Conservation (phyloP, 2,113 vertebrate genomes). For the Calidris pygmaea region DNA sequence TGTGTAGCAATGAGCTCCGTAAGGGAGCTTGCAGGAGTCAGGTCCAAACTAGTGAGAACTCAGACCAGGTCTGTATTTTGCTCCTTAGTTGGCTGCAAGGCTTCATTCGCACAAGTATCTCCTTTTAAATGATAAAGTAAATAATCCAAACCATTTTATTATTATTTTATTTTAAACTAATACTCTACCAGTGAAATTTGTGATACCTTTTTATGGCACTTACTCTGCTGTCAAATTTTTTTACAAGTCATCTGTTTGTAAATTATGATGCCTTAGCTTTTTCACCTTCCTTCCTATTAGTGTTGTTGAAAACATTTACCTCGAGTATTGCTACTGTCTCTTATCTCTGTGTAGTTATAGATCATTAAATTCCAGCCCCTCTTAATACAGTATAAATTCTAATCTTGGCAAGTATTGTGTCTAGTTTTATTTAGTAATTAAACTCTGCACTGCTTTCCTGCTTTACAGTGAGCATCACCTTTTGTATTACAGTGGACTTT, state of each 20-base stretch:
- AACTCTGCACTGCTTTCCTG: not conserved
- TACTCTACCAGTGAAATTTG: not conserved
- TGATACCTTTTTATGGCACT: not conserved
- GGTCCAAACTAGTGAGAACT: not conserved
- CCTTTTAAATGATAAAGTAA: not conserved
- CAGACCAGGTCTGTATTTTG: not conserved
- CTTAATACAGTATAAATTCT: not conserved
- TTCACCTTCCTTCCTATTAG: not conserved
- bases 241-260: not conserved
- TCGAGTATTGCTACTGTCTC: not conserved
- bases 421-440: not conserved
- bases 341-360: not conserved
- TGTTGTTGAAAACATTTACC: not conserved
- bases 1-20: not conserved
- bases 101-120: not conserved
- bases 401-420: not conserved
- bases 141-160: not conserved
- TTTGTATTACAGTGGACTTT: not conserved
- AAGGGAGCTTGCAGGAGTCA: not conserved
- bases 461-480: not conserved
- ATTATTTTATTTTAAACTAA: not conserved
- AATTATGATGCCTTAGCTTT: not conserved
- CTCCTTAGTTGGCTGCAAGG: not conserved
- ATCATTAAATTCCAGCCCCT: not conserved
- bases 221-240: not conserved